Conservation (phyloP, 1,140 invertebrate genomes). For the Calliopsis andreniformis region DNA sequence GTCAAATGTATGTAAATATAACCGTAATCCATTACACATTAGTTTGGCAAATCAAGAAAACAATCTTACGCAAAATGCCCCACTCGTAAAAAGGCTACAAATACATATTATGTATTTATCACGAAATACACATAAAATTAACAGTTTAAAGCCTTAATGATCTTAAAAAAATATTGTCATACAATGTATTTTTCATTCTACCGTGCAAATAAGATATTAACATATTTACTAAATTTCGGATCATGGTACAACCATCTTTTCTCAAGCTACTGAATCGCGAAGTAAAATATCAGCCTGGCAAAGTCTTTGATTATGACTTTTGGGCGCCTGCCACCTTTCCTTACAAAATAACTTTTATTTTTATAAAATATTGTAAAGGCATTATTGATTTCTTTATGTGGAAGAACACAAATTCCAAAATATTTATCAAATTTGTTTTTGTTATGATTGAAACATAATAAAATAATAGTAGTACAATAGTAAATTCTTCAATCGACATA, state of each 20-base stretch:
- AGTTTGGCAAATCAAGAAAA: constrained; percentile 41
- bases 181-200: constrained; percentile 44
- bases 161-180: constrained; percentile 33
- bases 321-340: constrained; percentile 4
- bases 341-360: constrained; percentile 42
- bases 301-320: constrained; percentile 22
- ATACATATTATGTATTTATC: constrained; percentile 45
- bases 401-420: constrained; percentile 4
- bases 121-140: constrained; percentile 40
- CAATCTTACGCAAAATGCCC: constrained; percentile 27
- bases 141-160: constrained; percentile 39
- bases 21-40: constrained; percentile 34
- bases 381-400: constrained; percentile 24
- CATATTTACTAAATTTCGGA: constrained; percentile 24
- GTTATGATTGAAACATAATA: constrained; percentile 8
- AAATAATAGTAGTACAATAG: neutral
- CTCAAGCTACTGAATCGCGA: constrained; percentile 22
- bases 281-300: constrained; percentile 22
- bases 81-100: constrained; percentile 28
- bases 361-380: constrained; percentile 36
- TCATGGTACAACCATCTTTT: constrained; percentile 27
- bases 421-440: constrained; percentile 5
- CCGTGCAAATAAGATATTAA: constrained; percentile 22
- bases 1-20: constrained; percentile 62
- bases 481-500: neutral